phyloP scores from a whole-genome alignment of 1,140 invertebrate species.

The Caenorhabditis inopinata region DNA sequence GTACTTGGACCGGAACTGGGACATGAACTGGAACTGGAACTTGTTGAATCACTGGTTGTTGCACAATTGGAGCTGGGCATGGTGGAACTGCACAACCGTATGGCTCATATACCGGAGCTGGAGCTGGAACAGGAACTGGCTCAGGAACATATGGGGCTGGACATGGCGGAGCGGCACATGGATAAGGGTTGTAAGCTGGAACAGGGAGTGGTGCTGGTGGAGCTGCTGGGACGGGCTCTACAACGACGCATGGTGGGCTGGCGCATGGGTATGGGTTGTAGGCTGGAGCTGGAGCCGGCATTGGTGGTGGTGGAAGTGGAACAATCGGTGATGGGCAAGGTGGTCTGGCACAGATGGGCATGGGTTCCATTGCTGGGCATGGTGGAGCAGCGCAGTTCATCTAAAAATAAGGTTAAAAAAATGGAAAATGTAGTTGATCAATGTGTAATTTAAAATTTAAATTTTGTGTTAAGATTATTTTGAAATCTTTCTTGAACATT shows the following conservation, averaged over 20 bases:
- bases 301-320: constrained; percentile 21
- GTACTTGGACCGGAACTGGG: constrained; percentile 9
- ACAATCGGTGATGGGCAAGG: constrained; percentile 13
- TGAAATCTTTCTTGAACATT: neutral
- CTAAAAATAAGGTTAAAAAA: neutral
- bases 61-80: constrained; percentile 29
- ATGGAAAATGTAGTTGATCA: too few species aligned
- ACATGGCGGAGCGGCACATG: constrained; percentile 16
- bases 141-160: constrained; percentile 27
- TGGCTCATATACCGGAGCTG: neutral
- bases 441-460: too few species aligned
- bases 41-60: constrained; percentile 9
- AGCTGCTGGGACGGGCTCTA: constrained; percentile 35
- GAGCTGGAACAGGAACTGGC: constrained; percentile 36
- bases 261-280: constrained; percentile 34
- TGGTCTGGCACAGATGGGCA: neutral
- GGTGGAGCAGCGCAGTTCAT: neutral
- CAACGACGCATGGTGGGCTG: constrained; percentile 4
- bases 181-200: constrained; percentile 15
- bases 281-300: constrained; percentile 8
- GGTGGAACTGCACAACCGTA: neutral
- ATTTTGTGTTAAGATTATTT: neutral
- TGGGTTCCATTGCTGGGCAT: neutral
- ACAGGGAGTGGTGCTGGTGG: constrained; percentile 25
- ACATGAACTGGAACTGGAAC: constrained; percentile 32